Conservation (phyloP, 2,797 vertebrate species). For the Chloroceryle amazona region DNA sequence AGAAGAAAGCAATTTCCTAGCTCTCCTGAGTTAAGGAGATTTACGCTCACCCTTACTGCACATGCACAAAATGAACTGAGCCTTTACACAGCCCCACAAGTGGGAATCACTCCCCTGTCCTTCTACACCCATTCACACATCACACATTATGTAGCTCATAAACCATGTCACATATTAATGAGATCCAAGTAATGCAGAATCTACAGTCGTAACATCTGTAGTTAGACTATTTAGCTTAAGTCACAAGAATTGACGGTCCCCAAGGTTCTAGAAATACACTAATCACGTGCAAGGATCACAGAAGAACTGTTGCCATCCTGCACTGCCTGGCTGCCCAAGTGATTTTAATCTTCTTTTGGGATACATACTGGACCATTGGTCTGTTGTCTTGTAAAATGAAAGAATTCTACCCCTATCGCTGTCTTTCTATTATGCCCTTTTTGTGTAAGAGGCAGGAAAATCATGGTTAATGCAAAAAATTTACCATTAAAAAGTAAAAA, state of each 20-base stretch:
- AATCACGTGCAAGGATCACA: not conserved
- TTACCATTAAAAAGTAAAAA: not conserved
- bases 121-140: not conserved
- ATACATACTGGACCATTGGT: constrained; percentile 11
- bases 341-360: constrained; percentile 52
- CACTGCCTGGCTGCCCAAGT: not conserved
- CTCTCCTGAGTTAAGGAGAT: not conserved
- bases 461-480: not conserved
- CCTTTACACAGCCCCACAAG: not conserved
- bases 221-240: not conserved
- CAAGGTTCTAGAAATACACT: not conserved
- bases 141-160: not conserved
- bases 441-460: not conserved
- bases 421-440: not conserved
- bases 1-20: not conserved
- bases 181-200: not conserved
- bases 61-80: not conserved
- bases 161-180: constrained; percentile 12
- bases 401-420: not conserved
- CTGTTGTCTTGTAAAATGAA: not conserved
- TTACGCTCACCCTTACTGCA: not conserved
- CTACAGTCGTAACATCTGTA: constrained; percentile 28
- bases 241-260: constrained; percentile 43
- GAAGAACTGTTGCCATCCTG: constrained; percentile 15
- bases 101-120: not conserved